A percentile compares a stretch with the other conserved stretches of the same genome.
phyloP scores from a whole-genome alignment of 2,113 vertebrate genomes.

The Butastur rufipennis region DNA sequence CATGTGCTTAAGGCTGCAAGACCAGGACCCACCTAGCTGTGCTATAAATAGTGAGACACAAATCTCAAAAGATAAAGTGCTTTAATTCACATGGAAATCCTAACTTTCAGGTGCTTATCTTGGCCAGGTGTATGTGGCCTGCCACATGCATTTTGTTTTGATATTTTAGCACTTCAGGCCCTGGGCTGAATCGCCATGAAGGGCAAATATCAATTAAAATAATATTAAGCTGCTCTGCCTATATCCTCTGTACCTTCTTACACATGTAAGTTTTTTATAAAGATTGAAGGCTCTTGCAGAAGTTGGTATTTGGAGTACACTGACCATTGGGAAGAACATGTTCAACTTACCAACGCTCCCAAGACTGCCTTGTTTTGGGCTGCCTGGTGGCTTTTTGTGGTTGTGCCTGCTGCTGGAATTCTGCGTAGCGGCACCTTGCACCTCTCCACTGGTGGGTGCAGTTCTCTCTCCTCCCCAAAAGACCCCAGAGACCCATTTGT shows the following conservation, averaged over 20 bases:
- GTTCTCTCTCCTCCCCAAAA: neutral
- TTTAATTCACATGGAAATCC: neutral
- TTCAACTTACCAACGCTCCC: neutral
- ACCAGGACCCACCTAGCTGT: neutral
- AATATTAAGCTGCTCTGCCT: neutral
- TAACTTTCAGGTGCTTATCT: neutral
- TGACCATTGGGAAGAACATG: neutral
- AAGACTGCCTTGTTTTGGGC: neutral
- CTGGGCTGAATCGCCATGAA: neutral
- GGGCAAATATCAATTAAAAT: neutral
- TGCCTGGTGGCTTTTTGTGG: neutral
- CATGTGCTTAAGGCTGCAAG: neutral
- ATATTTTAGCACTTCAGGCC: neutral
- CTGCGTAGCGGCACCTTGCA: accelerated
- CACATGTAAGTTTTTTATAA: neutral
- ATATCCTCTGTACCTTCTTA: neutral
- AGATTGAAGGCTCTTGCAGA: neutral
- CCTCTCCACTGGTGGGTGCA: neutral
- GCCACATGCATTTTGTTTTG: neutral
- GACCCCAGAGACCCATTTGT: accelerated
- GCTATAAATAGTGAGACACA: neutral
- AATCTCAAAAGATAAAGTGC: neutral
- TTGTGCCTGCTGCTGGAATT: neutral
- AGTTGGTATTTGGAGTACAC: neutral
- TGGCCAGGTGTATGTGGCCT: neutral